Conservation (phyloP, 2,888 invertebrate genomes). For the Andrena dorsata region DNA sequence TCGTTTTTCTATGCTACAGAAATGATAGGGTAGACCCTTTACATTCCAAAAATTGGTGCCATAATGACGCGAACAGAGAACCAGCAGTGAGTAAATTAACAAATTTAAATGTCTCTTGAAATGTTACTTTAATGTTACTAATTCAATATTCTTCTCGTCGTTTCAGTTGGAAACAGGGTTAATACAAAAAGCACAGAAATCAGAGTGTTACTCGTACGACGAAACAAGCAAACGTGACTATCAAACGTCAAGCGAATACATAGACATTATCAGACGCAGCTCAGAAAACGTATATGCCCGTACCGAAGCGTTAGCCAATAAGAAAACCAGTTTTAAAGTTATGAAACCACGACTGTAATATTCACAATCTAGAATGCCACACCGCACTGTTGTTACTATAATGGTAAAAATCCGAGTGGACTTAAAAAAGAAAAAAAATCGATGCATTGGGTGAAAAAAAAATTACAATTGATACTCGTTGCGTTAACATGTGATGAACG, state of each 20-base stretch:
- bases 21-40: conserved; percentile 24
- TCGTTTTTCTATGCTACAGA: conserved; percentile 35
- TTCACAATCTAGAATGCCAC: conserved; percentile 53
- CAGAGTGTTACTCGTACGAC: conserved; percentile 51
- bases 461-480: conserved; percentile 25
- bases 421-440: conserved; percentile 5
- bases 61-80: conserved; percentile 40
- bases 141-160: conserved; percentile 9
- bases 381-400: conserved; percentile 41
- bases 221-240: conserved; percentile 70
- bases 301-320: conserved; percentile 83
- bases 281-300: conserved; percentile 83
- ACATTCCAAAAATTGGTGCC: conserved; percentile 49
- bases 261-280: conserved; percentile 82
- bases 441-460: conserved; percentile 24
- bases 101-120: neutral
- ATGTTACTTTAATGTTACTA: neutral
- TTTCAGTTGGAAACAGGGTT: conserved; percentile 59
- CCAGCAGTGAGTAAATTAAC: conserved; percentile 44
- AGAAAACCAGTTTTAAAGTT: conserved; percentile 83
- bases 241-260: conserved; percentile 81
- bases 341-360: conserved; percentile 83
- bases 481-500: conserved; percentile 14
- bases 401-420: conserved; percentile 19
- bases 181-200: conserved; percentile 45